Conservation (phyloP, 92 coral and sea anemone species). For the Heteractis magnifica region DNA sequence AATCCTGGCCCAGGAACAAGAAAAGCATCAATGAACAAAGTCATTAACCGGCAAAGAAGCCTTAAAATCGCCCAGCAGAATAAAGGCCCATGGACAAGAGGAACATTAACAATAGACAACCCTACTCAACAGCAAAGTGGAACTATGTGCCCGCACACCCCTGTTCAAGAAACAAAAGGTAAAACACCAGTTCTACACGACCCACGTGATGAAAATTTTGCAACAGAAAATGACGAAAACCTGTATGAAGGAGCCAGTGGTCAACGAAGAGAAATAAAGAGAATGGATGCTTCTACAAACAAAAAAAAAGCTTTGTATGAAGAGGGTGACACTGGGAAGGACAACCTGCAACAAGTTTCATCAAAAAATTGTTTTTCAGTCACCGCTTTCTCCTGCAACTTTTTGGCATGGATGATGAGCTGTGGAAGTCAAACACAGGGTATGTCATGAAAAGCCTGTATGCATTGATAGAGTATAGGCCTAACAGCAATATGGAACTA, state of each 20-base stretch:
- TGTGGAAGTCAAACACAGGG: background rate
- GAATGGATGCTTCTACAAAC: too few relatives aligned
- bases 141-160: background rate
- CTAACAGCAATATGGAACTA: too few relatives aligned
- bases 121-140: background rate
- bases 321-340: background rate
- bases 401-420: background rate
- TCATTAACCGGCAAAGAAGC: background rate
- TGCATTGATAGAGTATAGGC: too few relatives aligned
- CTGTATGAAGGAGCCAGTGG: background rate
- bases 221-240: background rate
- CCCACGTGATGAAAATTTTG: background rate
- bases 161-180: background rate
- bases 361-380: background rate
- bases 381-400: too few relatives aligned
- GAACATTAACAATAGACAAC: background rate
- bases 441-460: background rate
- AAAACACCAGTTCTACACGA: background rate
- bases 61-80: background rate
- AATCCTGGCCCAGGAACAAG: background rate
- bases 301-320: too few relatives aligned
- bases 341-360: background rate
- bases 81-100: background rate
- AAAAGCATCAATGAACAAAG: background rate
- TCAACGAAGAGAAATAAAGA: background rate